A percentile compares a stretch with the other conserved stretches of the same genome.
Evolutionary conservation across 1,140 invertebrate genomes (phyloP).

Genomic region (Galendromus occidentalis): DNA sequence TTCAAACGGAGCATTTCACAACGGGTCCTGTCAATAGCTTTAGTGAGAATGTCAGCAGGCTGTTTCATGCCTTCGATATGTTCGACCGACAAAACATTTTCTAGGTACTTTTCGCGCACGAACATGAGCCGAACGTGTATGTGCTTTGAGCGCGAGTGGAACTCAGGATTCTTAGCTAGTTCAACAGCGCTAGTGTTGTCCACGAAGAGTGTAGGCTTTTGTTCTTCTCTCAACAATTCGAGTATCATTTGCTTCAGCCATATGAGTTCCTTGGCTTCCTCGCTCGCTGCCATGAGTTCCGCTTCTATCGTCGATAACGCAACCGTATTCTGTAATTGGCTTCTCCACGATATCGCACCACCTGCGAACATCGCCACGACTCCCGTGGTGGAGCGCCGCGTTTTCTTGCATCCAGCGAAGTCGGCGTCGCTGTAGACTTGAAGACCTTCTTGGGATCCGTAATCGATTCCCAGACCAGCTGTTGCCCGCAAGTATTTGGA

Average conservation of each 20-base stretch:
- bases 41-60: too few relatives aligned
- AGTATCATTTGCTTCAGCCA: conserved; percentile 10
- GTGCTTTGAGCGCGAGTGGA: too few relatives aligned
- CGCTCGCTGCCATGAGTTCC: conserved; percentile 13
- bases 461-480: conserved; percentile 18
- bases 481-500: conserved; percentile 30
- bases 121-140: too few relatives aligned
- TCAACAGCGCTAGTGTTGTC: too few relatives aligned
- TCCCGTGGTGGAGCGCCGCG: conserved; percentile 26
- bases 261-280: conserved; percentile 13
- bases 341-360: neutral
- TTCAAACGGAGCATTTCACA: too few relatives aligned
- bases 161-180: too few relatives aligned
- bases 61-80: too few relatives aligned
- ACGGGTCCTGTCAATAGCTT: too few relatives aligned
- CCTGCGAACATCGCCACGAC: conserved; percentile 21
- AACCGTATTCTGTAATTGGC: conserved; percentile 1
- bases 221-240: neutral
- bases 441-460: neutral
- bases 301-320: conserved; percentile 15
- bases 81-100: too few relatives aligned
- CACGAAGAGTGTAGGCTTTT: neutral
- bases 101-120: too few relatives aligned
- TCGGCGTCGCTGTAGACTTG: conserved; percentile 25
- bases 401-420: conserved; percentile 22